Evolutionary conservation across 2,888 invertebrate genomes (phyloP).

Genomic region (Pyralis farinalis): DNA sequence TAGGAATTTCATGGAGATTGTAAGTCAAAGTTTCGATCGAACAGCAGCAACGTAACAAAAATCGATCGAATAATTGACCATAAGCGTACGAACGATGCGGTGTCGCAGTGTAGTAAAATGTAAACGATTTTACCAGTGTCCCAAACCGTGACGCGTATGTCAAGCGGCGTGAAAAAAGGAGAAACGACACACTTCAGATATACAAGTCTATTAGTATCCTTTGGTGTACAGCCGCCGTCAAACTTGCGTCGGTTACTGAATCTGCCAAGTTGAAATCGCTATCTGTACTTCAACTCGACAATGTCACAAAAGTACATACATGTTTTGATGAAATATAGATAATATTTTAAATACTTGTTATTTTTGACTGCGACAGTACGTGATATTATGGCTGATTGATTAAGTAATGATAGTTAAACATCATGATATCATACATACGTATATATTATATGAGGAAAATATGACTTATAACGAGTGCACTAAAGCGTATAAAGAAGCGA

Average conservation of each 20-base stretch:
- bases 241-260: slow-evolving; percentile 10
- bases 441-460: slow-evolving; percentile 21
- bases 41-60: slow-evolving; percentile 7
- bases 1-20: neutral
- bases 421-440: slow-evolving; percentile 22
- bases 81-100: slow-evolving; percentile 36
- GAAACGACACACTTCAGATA: slow-evolving; percentile 77
- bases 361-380: slow-evolving; percentile 40
- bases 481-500: slow-evolving; percentile 58
- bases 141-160: slow-evolving; percentile 74
- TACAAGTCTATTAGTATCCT: slow-evolving; percentile 48
- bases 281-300: neutral
- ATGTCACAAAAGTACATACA: neutral
- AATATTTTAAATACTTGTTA: neutral
- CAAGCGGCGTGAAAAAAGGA: slow-evolving; percentile 81
- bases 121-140: slow-evolving; percentile 76
- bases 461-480: slow-evolving; percentile 40
- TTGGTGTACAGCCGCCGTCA: slow-evolving; percentile 39
- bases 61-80: slow-evolving; percentile 24
- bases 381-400: slow-evolving; percentile 26
- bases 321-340: neutral
- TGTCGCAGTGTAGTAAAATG: slow-evolving; percentile 58
- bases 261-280: neutral
- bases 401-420: slow-evolving; percentile 11
- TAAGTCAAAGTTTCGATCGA: slow-evolving; percentile 8